A percentile compares a stretch with the other conserved stretches of the same genome.
These are phyloP conservation scores for Tribolium castaneum DNA, from an alignment of 1,140 invertebrate genomes.

Conservation along the genomic window DNA sequence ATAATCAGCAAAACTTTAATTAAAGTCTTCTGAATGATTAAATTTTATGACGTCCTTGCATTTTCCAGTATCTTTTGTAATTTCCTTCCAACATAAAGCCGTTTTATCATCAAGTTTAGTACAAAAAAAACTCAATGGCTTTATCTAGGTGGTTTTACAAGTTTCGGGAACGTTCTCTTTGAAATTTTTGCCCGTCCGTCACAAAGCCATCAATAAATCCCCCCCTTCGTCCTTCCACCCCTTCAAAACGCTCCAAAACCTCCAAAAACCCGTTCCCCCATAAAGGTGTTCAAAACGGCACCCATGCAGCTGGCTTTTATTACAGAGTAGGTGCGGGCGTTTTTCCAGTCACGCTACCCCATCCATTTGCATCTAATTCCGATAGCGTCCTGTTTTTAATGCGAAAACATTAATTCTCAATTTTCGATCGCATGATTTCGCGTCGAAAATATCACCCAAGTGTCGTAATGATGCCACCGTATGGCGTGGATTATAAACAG, in stretches of 20 bases:
- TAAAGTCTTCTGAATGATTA: background rate
- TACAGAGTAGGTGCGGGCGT: slow-evolving; percentile 6
- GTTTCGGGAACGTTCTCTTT: background rate
- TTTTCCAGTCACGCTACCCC: slow-evolving; percentile 21
- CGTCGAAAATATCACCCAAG: too few relatives aligned
- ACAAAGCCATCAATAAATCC: background rate
- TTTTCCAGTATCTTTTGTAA: background rate
- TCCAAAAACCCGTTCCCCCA: background rate
- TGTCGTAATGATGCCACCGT: background rate
- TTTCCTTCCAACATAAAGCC: background rate
- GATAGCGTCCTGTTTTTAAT: slow-evolving; percentile 32
- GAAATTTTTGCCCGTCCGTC: background rate
- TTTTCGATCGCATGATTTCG: too few relatives aligned
- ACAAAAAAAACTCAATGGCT: too few relatives aligned
- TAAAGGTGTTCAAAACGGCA: background rate
- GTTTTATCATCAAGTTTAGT: too few relatives aligned
- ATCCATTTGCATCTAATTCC: slow-evolving; percentile 32
- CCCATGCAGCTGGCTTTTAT: background rate
- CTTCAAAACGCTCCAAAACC: background rate
- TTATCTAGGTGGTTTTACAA: too few relatives aligned
- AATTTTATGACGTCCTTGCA: background rate
- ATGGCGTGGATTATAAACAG: slow-evolving; percentile 5
- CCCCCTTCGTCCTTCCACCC: background rate
- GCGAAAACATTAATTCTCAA: slow-evolving; percentile 8
- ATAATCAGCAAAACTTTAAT: background rate